Base-by-base conservation (phyloP, 2,797 vertebrate genomes). In the Iguana delicatissima region DNA sequence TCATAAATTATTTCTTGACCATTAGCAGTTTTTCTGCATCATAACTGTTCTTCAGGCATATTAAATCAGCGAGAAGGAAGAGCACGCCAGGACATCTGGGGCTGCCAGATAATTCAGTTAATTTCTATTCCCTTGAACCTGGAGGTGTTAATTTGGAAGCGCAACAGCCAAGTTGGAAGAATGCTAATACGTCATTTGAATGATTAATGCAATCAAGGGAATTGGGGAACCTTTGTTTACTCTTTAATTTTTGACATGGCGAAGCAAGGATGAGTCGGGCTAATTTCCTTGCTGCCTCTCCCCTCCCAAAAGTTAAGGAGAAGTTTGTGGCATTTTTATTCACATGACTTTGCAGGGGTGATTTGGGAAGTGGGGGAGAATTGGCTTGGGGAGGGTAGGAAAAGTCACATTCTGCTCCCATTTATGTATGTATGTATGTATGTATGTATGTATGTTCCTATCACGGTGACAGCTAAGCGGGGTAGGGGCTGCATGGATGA, bases 71-170 rank as follows among this genome's bases (percentile, higher is more conserved):
- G 93, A 97, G 96, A 97, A 96, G 96, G 97, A 97, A 97, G 97
- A 97, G 95, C 97, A 97, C 95, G 94, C 97, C 97, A 97, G 98
- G 98, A 98, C 98, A 98, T 98, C 98, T 98, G 98, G 98, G 98
- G 97, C 98, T 98, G 98, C 98, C 98, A 98, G 98, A 98, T 98
- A 98, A 98, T 98, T 98, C 98, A 98, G 97, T 98, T 98, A 98
- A 98, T 98, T 98, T 98, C 98, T 98, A 98, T 98, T 98, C 98
- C 98, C 98, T 97, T 98, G 98, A 98, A 98, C 98, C 98, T 98
- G 98, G 98, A 98, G 98, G 98, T 98, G 98, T 98, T 98, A 98
- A 98, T 98, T 98, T 98, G 98, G 98, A 98, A 98, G 97, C 97
- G 97, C 97, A 98, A 98, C 98, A 98, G 98, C 97, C 97, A 97